Evolutionary conservation across 1,140 invertebrate species (phyloP).

Genomic region (Brachionus manjavacas): DNA sequence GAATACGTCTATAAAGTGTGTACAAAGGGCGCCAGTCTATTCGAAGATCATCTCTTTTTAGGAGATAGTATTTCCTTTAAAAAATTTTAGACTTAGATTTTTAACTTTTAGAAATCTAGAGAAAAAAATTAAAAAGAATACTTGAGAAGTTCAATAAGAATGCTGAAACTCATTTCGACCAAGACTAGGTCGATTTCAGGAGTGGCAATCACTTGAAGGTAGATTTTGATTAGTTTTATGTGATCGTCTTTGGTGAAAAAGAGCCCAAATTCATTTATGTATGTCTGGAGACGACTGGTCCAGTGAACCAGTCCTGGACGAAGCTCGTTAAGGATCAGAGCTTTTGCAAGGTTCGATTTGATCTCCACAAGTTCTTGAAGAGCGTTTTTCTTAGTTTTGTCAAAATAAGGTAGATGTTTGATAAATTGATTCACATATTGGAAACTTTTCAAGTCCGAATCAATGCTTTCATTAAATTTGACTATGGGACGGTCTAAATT

Average conservation of each 20-base stretch:
- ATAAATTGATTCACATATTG: constrained; percentile 13
- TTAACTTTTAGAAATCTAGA: too few relatives aligned
- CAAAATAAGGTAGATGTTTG: constrained; percentile 41
- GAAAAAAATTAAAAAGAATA: neutral
- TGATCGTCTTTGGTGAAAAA: constrained; percentile 35
- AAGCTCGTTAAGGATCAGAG: constrained; percentile 11
- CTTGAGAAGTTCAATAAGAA: constrained; percentile 1
- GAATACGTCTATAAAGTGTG: constrained; percentile 36
- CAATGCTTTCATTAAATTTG: neutral
- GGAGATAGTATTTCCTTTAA: constrained; percentile 68
- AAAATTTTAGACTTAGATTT: neutral
- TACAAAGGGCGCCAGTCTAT: constrained; percentile 81
- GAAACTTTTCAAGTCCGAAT: neutral
- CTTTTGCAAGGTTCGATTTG: neutral
- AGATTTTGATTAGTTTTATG: constrained; percentile 31
- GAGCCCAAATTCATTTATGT: neutral
- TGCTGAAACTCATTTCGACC: neutral
- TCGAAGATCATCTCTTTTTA: constrained; percentile 72
- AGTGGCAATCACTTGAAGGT: neutral
- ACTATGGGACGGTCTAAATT: neutral
- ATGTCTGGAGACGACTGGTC: constrained; percentile 14
- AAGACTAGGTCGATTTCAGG: constrained; percentile 3
- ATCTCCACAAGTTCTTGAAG: constrained; percentile 1
- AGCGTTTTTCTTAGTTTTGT: neutral
- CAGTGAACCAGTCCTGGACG: constrained; percentile 28